These are phyloP conservation scores for Elysia crispata DNA, from an alignment of 2,888 invertebrate species.

Conservation along the genomic window DNA sequence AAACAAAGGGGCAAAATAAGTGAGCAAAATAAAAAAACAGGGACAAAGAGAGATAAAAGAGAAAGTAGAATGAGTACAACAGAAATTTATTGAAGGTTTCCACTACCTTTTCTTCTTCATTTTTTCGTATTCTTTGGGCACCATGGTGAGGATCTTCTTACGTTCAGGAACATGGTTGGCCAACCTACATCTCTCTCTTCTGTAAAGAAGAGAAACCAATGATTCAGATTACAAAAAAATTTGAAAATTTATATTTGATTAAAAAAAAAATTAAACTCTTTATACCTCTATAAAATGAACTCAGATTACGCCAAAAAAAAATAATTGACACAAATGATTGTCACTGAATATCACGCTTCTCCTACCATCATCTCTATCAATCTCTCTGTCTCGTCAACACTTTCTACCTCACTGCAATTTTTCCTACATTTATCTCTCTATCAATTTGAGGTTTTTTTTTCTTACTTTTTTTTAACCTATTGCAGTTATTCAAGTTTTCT, in stretches of 20 bases:
- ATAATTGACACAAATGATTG: too few species aligned
- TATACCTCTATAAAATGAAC: background rate
- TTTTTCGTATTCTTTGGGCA: conserved; percentile 42
- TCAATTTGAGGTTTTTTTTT: too few species aligned
- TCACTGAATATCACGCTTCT: too few species aligned
- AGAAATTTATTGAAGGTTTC: background rate
- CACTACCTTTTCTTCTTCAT: conserved; percentile 42
- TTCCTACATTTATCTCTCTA: too few species aligned
- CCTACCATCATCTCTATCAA: too few species aligned
- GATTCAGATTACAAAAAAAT: background rate
- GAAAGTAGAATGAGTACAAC: background rate
- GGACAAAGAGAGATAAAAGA: too few species aligned
- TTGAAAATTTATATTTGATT: background rate
- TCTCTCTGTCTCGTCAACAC: too few species aligned
- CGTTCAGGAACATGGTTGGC: conserved; percentile 42
- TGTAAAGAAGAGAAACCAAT: background rate
- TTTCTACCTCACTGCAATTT: too few species aligned
- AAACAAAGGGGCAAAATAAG: too few species aligned
- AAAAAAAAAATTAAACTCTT: background rate
- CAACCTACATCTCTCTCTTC: conserved; percentile 31
- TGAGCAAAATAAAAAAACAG: too few species aligned
- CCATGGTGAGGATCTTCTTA: conserved; percentile 45
- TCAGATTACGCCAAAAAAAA: background rate
- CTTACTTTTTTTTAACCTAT: too few species aligned
- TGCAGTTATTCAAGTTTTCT: too few species aligned